phyloP scores from a whole-genome alignment of 1,140 invertebrate species.

The Drosophila arawakana region DNA sequence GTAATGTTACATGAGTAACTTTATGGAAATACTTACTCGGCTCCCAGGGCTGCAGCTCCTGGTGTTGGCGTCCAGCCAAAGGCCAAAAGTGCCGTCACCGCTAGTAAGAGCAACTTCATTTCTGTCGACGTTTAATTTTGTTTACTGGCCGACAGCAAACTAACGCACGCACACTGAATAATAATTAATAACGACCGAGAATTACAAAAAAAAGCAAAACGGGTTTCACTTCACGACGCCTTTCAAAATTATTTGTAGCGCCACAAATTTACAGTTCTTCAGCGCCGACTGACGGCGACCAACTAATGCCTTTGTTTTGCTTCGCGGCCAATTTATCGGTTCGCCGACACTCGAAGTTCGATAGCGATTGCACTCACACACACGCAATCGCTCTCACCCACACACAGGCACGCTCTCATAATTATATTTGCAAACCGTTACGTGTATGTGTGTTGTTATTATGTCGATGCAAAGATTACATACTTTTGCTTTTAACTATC shows the following conservation, averaged over 20 bases:
- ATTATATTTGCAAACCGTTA: slow-evolving; percentile 1
- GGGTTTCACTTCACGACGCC: slow-evolving; percentile 22
- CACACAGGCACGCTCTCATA: neutral
- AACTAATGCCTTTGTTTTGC: slow-evolving; percentile 41
- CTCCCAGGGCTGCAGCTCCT: slow-evolving; percentile 34
- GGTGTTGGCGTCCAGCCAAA: slow-evolving; percentile 41
- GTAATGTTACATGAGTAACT: no score
- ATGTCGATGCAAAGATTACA: slow-evolving; percentile 63
- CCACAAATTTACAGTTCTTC: slow-evolving; percentile 23
- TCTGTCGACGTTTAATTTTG: slow-evolving; percentile 30
- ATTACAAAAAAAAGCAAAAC: slow-evolving; percentile 13
- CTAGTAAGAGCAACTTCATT: slow-evolving; percentile 48
- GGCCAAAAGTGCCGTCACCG: slow-evolving; percentile 46
- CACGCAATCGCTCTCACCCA: neutral
- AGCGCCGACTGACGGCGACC: slow-evolving; percentile 40
- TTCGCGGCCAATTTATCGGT: slow-evolving; percentile 58
- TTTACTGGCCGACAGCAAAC: neutral
- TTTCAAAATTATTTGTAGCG: neutral
- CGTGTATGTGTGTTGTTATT: slow-evolving; percentile 7
- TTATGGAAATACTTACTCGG: slow-evolving; percentile 49
- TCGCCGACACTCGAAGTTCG: slow-evolving; percentile 44
- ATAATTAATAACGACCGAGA: slow-evolving; percentile 14
- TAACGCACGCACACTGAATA: slow-evolving; percentile 37
- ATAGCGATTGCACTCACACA: slow-evolving; percentile 33
- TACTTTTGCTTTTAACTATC: slow-evolving; percentile 65